phyloP scores from a whole-genome alignment of 2,888 invertebrate genomes.

The Operophtera brumata region DNA sequence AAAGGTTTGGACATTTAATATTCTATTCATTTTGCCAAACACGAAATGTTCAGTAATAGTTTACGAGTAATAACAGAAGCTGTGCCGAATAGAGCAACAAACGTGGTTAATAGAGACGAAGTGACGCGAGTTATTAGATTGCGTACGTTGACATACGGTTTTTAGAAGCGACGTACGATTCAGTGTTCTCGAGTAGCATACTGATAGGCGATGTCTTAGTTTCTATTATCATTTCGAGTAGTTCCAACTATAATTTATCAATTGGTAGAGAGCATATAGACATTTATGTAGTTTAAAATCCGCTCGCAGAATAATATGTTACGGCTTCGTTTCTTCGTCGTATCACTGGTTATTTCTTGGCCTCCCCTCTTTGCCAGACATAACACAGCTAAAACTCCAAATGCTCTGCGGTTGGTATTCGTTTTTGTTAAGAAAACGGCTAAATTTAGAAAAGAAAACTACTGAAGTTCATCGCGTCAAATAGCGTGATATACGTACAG shows the following conservation, averaged over 20 bases:
- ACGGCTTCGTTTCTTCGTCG: neutral
- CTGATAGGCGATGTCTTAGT: no score
- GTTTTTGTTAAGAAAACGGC: neutral
- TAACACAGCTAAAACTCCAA: neutral
- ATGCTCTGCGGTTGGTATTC: neutral
- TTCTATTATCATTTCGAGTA: no score
- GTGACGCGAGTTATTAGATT: slow-evolving; percentile 50
- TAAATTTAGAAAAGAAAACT: neutral
- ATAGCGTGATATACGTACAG: no score
- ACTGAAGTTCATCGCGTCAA: no score
- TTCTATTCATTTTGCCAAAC: slow-evolving; percentile 15
- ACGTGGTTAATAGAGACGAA: slow-evolving; percentile 31
- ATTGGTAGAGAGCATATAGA: no score
- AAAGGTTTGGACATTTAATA: slow-evolving; percentile 6
- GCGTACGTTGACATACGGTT: slow-evolving; percentile 26
- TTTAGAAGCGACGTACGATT: neutral
- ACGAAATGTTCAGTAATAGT: slow-evolving; percentile 17
- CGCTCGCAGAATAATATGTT: neutral
- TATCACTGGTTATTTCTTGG: no score
- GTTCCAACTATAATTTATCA: neutral
- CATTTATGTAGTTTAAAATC: neutral
- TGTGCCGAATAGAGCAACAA: slow-evolving; percentile 13
- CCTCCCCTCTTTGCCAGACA: neutral
- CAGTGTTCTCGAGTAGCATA: neutral
- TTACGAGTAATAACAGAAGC: slow-evolving; percentile 20